phyloP scores from a whole-genome alignment of 2,797 vertebrate species.

The Muscicapa comitata region DNA sequence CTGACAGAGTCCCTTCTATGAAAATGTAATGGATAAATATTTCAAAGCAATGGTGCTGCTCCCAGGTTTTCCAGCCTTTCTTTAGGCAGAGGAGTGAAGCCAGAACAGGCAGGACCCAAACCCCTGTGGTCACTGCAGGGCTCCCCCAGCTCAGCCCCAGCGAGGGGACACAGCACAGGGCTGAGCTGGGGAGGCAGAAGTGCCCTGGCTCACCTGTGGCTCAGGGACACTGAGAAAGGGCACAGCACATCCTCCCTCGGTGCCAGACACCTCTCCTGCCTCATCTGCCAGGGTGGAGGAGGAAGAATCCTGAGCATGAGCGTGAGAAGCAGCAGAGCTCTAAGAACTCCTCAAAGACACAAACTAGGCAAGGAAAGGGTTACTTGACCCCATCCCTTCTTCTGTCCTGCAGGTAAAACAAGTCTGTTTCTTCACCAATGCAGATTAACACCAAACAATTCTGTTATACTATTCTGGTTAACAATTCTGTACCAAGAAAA shows the following conservation, averaged over 20 bases:
- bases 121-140: rapidly evolving
- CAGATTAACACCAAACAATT: background rate
- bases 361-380: background rate
- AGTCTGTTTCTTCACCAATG: background rate
- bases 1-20: background rate
- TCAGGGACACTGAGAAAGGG: background rate
- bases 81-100: background rate
- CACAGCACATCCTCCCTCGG: background rate
- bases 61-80: background rate
- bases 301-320: background rate
- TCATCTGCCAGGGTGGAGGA: background rate
- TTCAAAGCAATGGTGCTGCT: background rate
- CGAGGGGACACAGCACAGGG: rapidly evolving
- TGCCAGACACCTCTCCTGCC: background rate
- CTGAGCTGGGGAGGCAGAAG: background rate
- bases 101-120: background rate
- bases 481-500: background rate
- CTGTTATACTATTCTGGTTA: background rate
- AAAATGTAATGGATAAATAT: background rate
- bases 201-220: background rate
- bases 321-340: background rate
- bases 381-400: background rate
- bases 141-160: rapidly evolving
- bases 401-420: background rate
- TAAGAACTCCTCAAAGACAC: background rate